Evolutionary conservation across 1,140 invertebrate genomes (phyloP).

Genomic region (Drosophila ambigua): DNA sequence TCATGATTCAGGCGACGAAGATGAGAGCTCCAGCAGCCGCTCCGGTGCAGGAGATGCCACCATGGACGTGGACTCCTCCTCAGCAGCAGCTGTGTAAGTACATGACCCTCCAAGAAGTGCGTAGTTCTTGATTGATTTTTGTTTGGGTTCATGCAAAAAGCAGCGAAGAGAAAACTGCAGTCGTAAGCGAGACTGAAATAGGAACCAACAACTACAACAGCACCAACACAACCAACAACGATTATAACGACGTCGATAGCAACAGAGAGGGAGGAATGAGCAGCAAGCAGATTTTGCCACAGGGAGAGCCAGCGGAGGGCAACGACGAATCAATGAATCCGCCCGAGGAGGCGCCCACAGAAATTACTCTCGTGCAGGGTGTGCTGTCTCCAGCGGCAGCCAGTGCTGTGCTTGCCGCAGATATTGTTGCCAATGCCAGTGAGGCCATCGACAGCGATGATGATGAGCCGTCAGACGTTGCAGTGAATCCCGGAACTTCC

Average conservation of each 20-base stretch:
- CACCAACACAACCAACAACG: neutral
- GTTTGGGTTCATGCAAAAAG: neutral
- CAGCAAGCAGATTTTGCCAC: neutral
- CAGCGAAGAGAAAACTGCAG: slow-evolving; percentile 18
- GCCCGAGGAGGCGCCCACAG: slow-evolving; percentile 1
- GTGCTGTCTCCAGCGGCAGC: slow-evolving; percentile 13
- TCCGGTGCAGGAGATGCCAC: neutral
- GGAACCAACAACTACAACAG: neutral
- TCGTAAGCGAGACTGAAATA: slow-evolving; percentile 1
- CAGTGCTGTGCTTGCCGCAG: slow-evolving; percentile 12
- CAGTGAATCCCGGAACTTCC: neutral
- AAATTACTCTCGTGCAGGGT: neutral
- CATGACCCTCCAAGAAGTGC: neutral
- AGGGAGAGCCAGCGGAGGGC: neutral
- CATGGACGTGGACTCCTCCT: neutral
- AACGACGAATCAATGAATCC: no score
- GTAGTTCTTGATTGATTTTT: slow-evolving; percentile 39
- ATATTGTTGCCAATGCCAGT: neutral
- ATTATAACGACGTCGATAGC: slow-evolving; percentile 17
- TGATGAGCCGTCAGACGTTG: neutral
- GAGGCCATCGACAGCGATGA: slow-evolving; percentile 14
- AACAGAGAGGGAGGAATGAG: slow-evolving; percentile 13
- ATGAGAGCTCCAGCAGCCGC: slow-evolving; percentile 5
- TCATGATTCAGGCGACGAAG: slow-evolving; percentile 26
- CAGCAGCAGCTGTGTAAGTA: slow-evolving; percentile 20